phyloP scores from a whole-genome alignment of 2,888 invertebrate species.

The Glaucopsyche alexis region DNA sequence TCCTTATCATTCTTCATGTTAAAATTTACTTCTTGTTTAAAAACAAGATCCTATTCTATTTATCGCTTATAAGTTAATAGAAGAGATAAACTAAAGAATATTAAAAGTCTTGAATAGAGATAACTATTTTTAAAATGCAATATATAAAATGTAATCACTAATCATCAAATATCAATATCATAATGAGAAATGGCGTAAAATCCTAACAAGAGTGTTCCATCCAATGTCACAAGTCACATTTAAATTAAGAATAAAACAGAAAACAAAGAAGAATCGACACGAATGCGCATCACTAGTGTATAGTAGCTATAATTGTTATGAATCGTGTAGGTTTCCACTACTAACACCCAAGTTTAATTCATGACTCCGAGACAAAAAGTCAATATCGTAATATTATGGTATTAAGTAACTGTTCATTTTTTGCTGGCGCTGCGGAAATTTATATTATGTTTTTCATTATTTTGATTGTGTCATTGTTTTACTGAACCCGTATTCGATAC shows the following conservation, averaged over 20 bases:
- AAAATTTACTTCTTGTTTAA: not conserved
- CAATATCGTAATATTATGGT: not conserved
- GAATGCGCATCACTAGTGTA: not conserved
- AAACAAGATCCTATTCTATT: not conserved
- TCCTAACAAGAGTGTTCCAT: too few relatives aligned
- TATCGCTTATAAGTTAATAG: too few relatives aligned
- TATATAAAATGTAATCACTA: too few relatives aligned
- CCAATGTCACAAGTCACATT: too few relatives aligned
- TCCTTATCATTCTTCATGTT: not conserved
- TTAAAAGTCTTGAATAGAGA: too few relatives aligned
- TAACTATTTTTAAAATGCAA: too few relatives aligned
- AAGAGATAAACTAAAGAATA: too few relatives aligned
- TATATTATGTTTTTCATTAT: not conserved
- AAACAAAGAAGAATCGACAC: not conserved
- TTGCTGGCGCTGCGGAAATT: not conserved
- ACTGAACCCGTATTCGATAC: not conserved
- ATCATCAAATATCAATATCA: too few relatives aligned
- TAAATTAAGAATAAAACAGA: not conserved
- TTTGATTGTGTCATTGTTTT: not conserved
- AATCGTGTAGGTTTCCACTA: constrained; percentile 18
- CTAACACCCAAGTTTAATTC: not conserved
- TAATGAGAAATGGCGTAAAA: too few relatives aligned
- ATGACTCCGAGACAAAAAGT: constrained; percentile 6
- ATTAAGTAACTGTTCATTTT: not conserved
- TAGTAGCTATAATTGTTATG: not conserved